Evolutionary conservation across 2,113 vertebrate species (phyloP).

Genomic region (Lonchura striata): DNA sequence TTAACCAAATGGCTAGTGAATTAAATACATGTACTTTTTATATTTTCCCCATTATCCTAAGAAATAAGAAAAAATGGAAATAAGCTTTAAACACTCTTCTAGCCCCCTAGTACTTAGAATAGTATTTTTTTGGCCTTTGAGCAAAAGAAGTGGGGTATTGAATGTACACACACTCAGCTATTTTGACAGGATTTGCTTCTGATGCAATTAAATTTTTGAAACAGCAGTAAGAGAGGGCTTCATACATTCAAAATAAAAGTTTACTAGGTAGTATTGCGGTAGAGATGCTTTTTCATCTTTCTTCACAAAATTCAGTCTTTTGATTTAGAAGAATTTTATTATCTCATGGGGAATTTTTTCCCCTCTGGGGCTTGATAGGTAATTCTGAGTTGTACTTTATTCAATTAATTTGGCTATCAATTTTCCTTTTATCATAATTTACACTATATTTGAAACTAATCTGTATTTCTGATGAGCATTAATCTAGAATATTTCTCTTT

Average conservation of each 20-base stretch:
- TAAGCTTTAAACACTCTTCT: neutral
- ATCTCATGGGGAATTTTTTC: fast-evolving
- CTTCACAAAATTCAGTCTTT: neutral
- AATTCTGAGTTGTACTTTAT: neutral
- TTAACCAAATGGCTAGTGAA: neutral
- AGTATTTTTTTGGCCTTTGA: neutral
- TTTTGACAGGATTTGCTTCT: neutral
- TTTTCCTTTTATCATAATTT: neutral
- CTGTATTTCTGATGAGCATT: neutral
- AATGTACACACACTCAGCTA: neutral
- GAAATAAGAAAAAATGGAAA: neutral
- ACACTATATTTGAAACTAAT: neutral
- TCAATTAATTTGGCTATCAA: neutral
- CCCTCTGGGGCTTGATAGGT: neutral
- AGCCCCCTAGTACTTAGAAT: neutral
- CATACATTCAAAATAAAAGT: neutral
- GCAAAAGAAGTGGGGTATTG: neutral
- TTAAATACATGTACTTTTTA: neutral
- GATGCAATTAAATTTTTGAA: neutral
- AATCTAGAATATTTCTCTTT: neutral
- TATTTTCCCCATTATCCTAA: neutral
- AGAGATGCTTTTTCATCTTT: neutral
- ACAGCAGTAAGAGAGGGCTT: neutral
- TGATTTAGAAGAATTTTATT: neutral
- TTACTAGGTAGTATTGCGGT: neutral